These are phyloP conservation scores for Pygocentrus nattereri DNA, from an alignment of 2,797 vertebrate genomes.

Conservation along the genomic window DNA sequence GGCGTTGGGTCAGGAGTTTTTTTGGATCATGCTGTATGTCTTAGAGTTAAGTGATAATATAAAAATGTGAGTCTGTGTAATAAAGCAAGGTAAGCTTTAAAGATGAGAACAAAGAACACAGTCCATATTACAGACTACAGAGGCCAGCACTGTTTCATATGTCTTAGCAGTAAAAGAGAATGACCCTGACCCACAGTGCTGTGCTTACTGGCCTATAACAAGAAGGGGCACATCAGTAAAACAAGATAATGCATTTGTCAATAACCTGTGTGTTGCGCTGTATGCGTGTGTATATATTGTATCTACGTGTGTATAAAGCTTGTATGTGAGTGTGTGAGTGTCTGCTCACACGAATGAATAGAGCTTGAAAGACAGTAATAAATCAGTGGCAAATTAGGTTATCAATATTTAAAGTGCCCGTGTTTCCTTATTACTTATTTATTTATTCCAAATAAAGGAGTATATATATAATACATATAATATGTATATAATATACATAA, in stretches of 20 bases:
- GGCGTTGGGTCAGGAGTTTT: no score
- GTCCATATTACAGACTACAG: slow-evolving; percentile 15
- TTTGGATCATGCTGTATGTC: no score
- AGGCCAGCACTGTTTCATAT: slow-evolving; percentile 14
- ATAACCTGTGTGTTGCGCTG: neutral
- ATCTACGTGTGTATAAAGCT: neutral
- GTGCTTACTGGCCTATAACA: slow-evolving; percentile 35
- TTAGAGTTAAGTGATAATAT: neutral
- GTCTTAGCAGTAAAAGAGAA: slow-evolving; percentile 19
- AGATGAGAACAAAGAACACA: neutral
- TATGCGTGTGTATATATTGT: slow-evolving; percentile 10
- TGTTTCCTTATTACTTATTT: no score
- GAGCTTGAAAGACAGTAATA: no score
- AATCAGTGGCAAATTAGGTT: no score
- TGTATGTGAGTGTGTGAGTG: neutral
- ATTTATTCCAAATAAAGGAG: no score
- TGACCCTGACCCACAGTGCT: slow-evolving; percentile 14
- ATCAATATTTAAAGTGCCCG: no score
- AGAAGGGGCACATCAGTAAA: slow-evolving; percentile 42
- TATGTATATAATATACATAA: no score
- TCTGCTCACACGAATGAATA: no score
- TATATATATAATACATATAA: no score
- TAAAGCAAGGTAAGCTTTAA: neutral
- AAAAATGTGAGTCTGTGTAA: neutral
- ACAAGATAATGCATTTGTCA: slow-evolving; percentile 40